Conservation (phyloP, 2,797 vertebrate genomes). For the Peromyscus aztecus region DNA sequence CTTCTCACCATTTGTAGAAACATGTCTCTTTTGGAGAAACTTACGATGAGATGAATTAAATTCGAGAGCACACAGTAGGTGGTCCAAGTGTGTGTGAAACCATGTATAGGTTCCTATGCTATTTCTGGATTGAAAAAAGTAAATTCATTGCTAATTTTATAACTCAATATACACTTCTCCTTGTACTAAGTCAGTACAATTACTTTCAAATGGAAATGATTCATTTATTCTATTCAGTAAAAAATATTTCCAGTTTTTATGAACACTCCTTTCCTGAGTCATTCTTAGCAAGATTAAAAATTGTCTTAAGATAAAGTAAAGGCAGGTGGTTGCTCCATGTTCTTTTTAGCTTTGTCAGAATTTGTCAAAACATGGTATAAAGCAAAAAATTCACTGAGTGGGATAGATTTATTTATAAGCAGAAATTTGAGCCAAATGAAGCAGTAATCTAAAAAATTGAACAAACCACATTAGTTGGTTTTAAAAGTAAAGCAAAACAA, state of each 20-base stretch:
- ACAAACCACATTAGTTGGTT: constrained; percentile 55
- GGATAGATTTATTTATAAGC: constrained; percentile 70
- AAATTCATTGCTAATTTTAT: constrained; percentile 42
- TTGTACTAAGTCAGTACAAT: neutral
- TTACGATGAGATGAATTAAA: neutral
- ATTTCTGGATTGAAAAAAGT: constrained; percentile 1
- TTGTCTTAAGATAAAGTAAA: constrained; percentile 57
- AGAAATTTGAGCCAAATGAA: constrained; percentile 59
- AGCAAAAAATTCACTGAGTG: constrained; percentile 57
- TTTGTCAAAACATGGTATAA: constrained; percentile 73
- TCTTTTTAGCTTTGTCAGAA: constrained; percentile 67
- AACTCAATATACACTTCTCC: constrained; percentile 16
- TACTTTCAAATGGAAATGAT: constrained; percentile 27
- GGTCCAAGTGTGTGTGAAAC: neutral
- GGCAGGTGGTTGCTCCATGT: constrained; percentile 54
- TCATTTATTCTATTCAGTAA: constrained; percentile 29
- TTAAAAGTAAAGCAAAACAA: constrained; percentile 60
- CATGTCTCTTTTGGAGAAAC: neutral
- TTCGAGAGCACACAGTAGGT: neutral
- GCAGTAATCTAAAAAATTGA: constrained; percentile 56
- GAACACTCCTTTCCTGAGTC: neutral
- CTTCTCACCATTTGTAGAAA: neutral
- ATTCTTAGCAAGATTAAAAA: constrained; percentile 56
- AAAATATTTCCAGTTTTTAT: constrained; percentile 23
- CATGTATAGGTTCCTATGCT: neutral